These are phyloP conservation scores for Leuciscus waleckii DNA, from an alignment of 2,797 vertebrate species.

Conservation along the genomic window DNA sequence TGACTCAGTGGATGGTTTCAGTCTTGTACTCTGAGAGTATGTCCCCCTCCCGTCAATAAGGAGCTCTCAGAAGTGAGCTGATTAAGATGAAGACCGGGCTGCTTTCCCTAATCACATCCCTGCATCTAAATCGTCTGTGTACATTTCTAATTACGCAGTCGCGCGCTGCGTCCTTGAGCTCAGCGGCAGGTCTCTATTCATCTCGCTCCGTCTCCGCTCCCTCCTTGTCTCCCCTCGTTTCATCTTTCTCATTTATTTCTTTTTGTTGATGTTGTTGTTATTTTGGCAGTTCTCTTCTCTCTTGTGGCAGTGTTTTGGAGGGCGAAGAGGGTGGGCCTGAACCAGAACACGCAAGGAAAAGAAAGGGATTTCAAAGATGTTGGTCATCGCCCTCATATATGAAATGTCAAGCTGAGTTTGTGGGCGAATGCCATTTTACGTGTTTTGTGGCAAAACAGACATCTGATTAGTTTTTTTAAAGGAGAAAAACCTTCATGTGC, in stretches of 20 bases:
- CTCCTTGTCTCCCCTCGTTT: conserved; percentile 49
- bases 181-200: conserved; percentile 82
- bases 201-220: conserved; percentile 68
- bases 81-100: conserved; percentile 81
- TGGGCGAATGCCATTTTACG: neutral
- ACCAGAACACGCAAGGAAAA: conserved; percentile 17
- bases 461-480: conserved; percentile 25
- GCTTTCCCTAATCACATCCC: conserved; percentile 83
- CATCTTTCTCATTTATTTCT: conserved; percentile 61
- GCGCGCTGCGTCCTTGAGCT: conserved; percentile 81
- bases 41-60: conserved; percentile 64
- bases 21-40: conserved; percentile 41
- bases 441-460: conserved; percentile 3
- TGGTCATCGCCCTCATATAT: conserved; percentile 27
- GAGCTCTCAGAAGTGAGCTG: conserved; percentile 82
- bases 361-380: conserved; percentile 28
- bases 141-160: conserved; percentile 85
- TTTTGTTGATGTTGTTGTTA: conserved; percentile 73
- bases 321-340: conserved; percentile 44
- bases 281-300: conserved; percentile 70
- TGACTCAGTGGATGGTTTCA: conserved; percentile 47
- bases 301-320: conserved; percentile 67
- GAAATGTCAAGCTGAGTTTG: conserved; percentile 34
- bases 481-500: conserved; percentile 7
- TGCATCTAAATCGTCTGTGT: conserved; percentile 86